Evolutionary conservation across 2,113 vertebrate species (phyloP).

Genomic region (Tautogolabrus adspersus): DNA sequence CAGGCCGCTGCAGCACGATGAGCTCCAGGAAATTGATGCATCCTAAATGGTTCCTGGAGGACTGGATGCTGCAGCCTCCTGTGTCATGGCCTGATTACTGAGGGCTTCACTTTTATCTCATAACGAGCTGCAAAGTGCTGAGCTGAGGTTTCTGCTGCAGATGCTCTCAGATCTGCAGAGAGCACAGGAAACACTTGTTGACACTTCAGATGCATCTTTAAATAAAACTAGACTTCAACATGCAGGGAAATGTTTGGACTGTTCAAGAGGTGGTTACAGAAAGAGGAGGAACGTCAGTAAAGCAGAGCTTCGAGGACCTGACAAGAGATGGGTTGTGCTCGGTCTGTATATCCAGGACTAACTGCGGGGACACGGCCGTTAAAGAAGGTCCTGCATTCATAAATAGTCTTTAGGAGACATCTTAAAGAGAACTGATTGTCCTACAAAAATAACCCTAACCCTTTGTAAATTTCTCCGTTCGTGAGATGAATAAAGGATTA

Average conservation of each 20-base stretch:
- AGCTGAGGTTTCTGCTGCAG: conserved; percentile 55
- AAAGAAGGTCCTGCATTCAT: too few species aligned
- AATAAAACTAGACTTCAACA: not conserved
- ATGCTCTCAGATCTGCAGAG: conserved; percentile 9
- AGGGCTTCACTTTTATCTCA: conserved; percentile 72
- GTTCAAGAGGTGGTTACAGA: too few species aligned
- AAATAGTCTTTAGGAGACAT: too few species aligned
- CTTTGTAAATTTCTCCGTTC: too few species aligned
- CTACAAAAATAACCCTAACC: too few species aligned
- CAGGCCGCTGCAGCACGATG: conserved; percentile 21
- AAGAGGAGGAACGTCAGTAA: too few species aligned
- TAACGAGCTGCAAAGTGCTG: conserved; percentile 71
- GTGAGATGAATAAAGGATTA: too few species aligned
- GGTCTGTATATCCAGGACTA: too few species aligned
- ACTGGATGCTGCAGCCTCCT: conserved; percentile 49
- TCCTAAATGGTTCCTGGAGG: conserved; percentile 43
- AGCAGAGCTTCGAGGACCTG: too few species aligned
- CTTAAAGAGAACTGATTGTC: too few species aligned
- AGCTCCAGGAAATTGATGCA: conserved; percentile 27
- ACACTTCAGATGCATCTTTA: not conserved
- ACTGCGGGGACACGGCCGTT: too few species aligned
- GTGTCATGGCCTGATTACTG: conserved; percentile 61
- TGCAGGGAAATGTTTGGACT: not conserved
- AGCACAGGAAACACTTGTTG: conserved; percentile 9
- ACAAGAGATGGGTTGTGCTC: too few species aligned